Conservation (phyloP, 1,140 invertebrate genomes). For the Brevipalpus yothersi region DNA sequence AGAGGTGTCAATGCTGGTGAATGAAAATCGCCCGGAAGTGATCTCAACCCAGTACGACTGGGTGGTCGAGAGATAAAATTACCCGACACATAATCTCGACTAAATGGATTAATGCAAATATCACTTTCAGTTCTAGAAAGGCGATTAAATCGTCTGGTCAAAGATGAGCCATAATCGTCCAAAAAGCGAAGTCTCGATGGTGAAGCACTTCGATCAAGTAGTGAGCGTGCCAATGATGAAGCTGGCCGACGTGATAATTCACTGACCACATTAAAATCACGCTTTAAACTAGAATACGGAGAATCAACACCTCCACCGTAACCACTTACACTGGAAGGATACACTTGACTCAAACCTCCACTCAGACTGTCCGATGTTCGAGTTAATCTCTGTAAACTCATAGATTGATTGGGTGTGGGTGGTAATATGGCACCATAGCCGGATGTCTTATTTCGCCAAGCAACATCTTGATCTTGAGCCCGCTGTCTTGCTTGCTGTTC, state of each 20-base stretch:
- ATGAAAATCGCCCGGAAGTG: neutral
- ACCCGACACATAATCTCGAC: conserved; percentile 8
- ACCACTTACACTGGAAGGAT: neutral
- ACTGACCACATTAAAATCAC: conserved; percentile 10
- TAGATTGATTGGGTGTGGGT: conserved; percentile 56
- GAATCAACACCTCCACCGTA: neutral
- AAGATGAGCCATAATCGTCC: conserved; percentile 26
- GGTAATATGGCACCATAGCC: conserved; percentile 30
- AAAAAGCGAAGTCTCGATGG: conserved; percentile 39
- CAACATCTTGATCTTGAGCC: conserved; percentile 1
- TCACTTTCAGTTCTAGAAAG: conserved; percentile 17
- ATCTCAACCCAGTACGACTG: conserved; percentile 6
- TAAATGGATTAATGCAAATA: conserved; percentile 15
- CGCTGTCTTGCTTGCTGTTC: conserved; percentile 1
- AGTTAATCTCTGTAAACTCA: conserved; percentile 33
- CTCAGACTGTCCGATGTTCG: conserved; percentile 67
- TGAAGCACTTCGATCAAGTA: conserved; percentile 15
- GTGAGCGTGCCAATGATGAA: neutral
- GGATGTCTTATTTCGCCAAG: conserved; percentile 18
- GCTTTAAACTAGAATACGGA: neutral
- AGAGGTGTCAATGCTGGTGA: neutral
- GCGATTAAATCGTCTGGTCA: conserved; percentile 8
- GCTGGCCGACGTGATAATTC: conserved; percentile 7
- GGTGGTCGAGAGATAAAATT: conserved; percentile 9
- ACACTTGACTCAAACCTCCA: conserved; percentile 32